A percentile compares a stretch with the other conserved stretches of the same genome.
phyloP scores from a whole-genome alignment of 1,140 invertebrate species.

The Philopotamus ludificatus region DNA sequence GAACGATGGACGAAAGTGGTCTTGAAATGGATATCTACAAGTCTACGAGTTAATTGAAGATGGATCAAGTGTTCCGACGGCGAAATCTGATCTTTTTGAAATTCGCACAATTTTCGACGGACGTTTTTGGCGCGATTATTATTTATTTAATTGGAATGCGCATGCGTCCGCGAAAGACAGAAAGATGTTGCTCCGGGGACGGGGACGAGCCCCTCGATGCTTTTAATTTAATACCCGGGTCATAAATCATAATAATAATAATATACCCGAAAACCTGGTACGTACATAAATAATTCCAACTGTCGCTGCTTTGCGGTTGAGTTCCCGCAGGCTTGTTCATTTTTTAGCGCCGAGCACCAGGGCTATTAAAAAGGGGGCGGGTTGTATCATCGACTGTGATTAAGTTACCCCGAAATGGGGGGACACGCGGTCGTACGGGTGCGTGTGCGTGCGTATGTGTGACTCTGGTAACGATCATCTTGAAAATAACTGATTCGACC shows the following conservation, averaged over 20 bases:
- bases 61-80: too few species aligned
- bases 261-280: slow-evolving; percentile 18
- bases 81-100: too few species aligned
- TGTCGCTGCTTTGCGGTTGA: slow-evolving; percentile 15
- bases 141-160: too few species aligned
- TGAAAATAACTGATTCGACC: too few species aligned
- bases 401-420: slow-evolving; percentile 8
- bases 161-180: too few species aligned
- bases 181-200: too few species aligned
- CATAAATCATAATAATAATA: slow-evolving; percentile 28
- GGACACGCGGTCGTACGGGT: background rate
- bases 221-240: slow-evolving; percentile 21
- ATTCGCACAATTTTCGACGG: too few species aligned
- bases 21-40: too few species aligned
- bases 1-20: too few species aligned
- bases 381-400: slow-evolving; percentile 20
- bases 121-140: too few species aligned
- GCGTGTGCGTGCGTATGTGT: background rate
- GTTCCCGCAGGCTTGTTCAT: slow-evolving; percentile 25
- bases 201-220: too few species aligned
- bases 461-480: background rate
- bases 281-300: slow-evolving; percentile 22
- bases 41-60: too few species aligned
- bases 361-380: slow-evolving; percentile 16
- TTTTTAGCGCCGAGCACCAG: slow-evolving; percentile 10